A percentile compares a stretch with the other conserved stretches of the same genome.
These are phyloP conservation scores for Xyrauchen texanus DNA, from an alignment of 2,113 vertebrate species.

Conservation along the genomic window DNA sequence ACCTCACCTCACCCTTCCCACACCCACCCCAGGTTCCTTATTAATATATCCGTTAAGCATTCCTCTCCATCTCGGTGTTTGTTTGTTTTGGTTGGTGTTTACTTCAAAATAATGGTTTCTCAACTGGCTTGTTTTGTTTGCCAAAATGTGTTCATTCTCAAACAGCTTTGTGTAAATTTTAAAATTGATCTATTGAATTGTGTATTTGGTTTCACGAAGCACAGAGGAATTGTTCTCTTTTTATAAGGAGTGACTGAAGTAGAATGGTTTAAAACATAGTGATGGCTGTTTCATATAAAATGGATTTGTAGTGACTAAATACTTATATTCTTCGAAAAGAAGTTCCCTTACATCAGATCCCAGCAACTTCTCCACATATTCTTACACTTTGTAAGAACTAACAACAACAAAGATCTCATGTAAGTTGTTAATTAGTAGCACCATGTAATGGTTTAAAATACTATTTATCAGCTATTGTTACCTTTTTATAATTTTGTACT, in stretches of 20 bases:
- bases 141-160: background rate
- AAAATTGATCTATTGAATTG: background rate
- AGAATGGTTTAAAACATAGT: constrained; percentile 67
- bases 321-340: background rate
- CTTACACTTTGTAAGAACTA: no score
- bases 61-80: constrained; percentile 73
- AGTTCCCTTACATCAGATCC: background rate
- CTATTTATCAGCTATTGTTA: background rate
- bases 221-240: constrained; percentile 18
- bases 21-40: constrained; percentile 68
- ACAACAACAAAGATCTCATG: background rate
- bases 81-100: constrained; percentile 31
- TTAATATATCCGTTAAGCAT: constrained; percentile 88
- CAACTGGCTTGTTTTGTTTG: background rate
- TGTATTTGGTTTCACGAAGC: background rate
- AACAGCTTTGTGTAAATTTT: background rate
- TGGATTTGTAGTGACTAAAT: constrained; percentile 1
- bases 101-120: background rate
- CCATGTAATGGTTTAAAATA: no score
- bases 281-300: constrained; percentile 56
- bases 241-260: constrained; percentile 45
- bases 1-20: no score
- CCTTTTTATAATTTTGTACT: background rate
- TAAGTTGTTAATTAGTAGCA: constrained; percentile 10
- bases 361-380: background rate